Evolutionary conservation across 2,888 invertebrate genomes (phyloP), one percentile per base, ranked within the genome.

Genomic region (Drosophila aldrichi): DNA sequence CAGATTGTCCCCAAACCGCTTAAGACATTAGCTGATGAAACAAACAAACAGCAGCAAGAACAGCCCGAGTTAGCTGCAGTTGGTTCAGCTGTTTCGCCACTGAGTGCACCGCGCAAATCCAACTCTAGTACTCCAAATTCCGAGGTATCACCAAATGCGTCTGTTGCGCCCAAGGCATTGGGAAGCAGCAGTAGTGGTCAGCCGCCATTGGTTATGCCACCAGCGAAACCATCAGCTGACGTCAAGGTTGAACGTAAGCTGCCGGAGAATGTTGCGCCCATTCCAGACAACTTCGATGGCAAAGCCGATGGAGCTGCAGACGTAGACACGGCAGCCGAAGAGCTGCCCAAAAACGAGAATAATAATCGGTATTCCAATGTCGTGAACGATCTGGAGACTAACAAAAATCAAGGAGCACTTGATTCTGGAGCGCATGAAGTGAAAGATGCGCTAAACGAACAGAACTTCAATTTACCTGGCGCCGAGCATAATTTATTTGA

Each of bases 391-490:
- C 38, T 87, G 59, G 89, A 87, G 64, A 69, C 73, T 46, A 77
- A 85, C 69, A 84, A 78, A 56, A 85, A 81, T 16, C 51, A 65
- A 8, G 89, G 86, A 0, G 65, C 40, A 43, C 89, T 91, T 44
- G 93, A 93, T 58, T 93, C 92, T 16, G 93, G 91, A 3, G 93
- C 92, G 2, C 92, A 92, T 66, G 93, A 93, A 74, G 89, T 92
- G 1, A 93, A 92, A 60, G 92, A 93, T 65, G 90, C 91, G 36
- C 80, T 91, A 48, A 91, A 91, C 25, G 92, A 91, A 48, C 92
- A 90, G 18, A 92, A 91, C 68, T 82, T 92, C 4, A 92, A 92
- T 74, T 82, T 92, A 32, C 91, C 92, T 1, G 91, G 89, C 5
- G 92, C 91, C 25, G 91, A 91, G 46, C 77, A 79, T 25, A 79